A percentile compares a stretch with the other conserved stretches of the same genome.
phyloP scores from a whole-genome alignment of 2,113 vertebrate genomes.

The Danionella cerebrum region DNA sequence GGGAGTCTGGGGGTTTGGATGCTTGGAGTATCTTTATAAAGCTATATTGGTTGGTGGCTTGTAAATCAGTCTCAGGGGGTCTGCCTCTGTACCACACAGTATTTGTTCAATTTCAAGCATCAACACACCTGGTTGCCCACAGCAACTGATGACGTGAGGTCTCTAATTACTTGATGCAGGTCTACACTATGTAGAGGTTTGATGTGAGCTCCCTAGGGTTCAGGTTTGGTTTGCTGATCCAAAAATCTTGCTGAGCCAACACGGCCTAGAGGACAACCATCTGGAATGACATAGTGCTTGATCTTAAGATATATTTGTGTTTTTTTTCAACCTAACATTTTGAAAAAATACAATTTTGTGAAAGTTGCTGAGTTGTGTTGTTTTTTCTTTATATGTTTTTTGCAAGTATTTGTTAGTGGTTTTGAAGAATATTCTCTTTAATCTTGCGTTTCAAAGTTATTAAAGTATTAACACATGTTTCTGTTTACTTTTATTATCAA shows the following conservation, averaged over 20 bases:
- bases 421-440: not conserved
- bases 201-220: not conserved
- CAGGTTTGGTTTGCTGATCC: not conserved
- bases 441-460: no score
- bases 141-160: conserved; percentile 17
- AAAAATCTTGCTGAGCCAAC: not conserved
- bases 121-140: conserved; percentile 23
- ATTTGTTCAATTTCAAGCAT: conserved; percentile 39
- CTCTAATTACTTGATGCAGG: conserved; percentile 29
- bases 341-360: no score
- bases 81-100: not conserved
- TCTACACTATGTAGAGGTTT: not conserved
- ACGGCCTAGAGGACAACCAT: not conserved
- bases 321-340: no score
- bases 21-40: not conserved
- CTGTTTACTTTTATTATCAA: no score
- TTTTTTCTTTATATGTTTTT: not conserved
- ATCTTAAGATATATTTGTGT: not conserved
- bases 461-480: no score
- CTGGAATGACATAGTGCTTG: not conserved
- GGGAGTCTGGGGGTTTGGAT: not conserved
- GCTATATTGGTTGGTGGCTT: not conserved
- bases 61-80: not conserved
- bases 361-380: no score
- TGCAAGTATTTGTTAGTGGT: not conserved